These are phyloP conservation scores for Phaethon lepturus DNA, from an alignment of 2,113 vertebrate species.

Conservation along the genomic window DNA sequence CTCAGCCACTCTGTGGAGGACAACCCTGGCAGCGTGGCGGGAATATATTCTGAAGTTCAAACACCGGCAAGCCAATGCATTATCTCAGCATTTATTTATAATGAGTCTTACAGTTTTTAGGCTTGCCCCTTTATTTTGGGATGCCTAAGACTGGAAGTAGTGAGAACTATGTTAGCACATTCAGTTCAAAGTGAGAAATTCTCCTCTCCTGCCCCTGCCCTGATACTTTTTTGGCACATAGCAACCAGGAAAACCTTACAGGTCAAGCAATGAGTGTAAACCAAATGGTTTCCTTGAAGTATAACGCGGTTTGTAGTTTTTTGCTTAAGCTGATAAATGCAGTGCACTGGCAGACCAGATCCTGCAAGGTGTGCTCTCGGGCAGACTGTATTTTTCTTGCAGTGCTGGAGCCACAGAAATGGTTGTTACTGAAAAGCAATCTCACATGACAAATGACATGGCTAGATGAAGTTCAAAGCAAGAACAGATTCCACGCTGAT, in stretches of 20 bases:
- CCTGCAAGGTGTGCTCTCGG: background rate
- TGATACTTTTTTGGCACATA: background rate
- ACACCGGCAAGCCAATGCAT: background rate
- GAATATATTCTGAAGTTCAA: background rate
- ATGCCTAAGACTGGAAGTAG: background rate
- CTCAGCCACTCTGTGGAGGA: background rate
- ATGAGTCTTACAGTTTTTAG: background rate
- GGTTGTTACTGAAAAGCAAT: background rate
- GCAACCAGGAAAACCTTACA: background rate
- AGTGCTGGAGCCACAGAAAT: background rate
- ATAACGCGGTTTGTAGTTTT: background rate
- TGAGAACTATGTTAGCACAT: background rate
- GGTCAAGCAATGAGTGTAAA: background rate
- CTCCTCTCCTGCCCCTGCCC: background rate
- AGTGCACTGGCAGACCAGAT: background rate
- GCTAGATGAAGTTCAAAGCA: background rate
- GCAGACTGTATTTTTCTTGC: background rate
- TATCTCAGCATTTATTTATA: background rate
- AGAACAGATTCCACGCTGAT: background rate
- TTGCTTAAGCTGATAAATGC: background rate
- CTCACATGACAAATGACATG: background rate
- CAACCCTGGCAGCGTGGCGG: background rate
- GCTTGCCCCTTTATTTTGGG: background rate
- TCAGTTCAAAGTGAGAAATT: background rate
- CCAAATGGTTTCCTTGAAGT: background rate